These are phyloP conservation scores for Drosophila seclusa DNA, from an alignment of 2,888 invertebrate genomes.

Conservation along the genomic window DNA sequence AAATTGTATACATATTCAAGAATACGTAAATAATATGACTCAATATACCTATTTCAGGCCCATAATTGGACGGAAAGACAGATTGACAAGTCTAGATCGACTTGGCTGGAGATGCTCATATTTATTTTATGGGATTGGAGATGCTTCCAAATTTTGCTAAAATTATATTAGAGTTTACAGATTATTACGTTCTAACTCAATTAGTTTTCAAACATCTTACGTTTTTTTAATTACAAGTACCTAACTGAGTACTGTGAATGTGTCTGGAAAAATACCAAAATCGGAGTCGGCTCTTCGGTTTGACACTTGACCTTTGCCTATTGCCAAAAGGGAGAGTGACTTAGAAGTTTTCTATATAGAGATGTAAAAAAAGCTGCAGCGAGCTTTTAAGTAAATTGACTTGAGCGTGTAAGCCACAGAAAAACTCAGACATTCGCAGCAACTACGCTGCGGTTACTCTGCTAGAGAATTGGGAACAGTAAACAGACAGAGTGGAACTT, in stretches of 20 bases:
- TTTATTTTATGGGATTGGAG: background rate
- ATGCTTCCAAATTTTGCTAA: background rate
- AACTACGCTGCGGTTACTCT: constrained; percentile 1
- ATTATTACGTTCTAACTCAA: background rate
- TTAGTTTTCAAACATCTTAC: background rate
- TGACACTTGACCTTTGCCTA: background rate
- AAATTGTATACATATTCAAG: background rate
- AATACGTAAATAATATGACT: background rate
- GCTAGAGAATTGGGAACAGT: constrained; percentile 4
- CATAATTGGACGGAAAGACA: too few species aligned
- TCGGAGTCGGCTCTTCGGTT: background rate
- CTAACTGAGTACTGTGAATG: background rate
- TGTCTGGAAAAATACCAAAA: background rate
- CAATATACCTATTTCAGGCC: background rate
- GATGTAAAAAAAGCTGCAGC: background rate
- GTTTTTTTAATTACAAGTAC: background rate
- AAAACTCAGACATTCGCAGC: constrained; percentile 10
- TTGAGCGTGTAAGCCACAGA: background rate
- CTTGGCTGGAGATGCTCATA: background rate
- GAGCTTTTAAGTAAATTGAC: constrained; percentile 11
- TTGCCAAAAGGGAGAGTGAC: background rate
- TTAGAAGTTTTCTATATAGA: background rate
- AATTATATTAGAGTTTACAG: background rate
- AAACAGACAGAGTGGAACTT: constrained; percentile 4
- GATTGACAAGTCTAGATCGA: background rate